A percentile compares a stretch with the other conserved stretches of the same genome.
Conservation (phyloP, 1,140 invertebrate species). For the Sarcophaga peregrina region DNA sequence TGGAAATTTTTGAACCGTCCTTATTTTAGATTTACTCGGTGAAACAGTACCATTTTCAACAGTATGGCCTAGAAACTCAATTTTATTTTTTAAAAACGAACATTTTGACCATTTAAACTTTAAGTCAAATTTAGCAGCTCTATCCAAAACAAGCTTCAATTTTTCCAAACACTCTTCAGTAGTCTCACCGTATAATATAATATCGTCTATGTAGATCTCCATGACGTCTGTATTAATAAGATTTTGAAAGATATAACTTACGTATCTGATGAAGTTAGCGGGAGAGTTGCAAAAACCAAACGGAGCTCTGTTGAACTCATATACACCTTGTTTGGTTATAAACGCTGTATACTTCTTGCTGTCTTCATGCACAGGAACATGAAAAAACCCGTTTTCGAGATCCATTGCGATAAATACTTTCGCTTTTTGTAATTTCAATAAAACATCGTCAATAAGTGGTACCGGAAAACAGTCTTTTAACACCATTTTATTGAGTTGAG, state of each 20-base stretch:
- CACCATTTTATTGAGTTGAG: constrained; percentile 4
- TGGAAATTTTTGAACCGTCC: too few species aligned
- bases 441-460: neutral
- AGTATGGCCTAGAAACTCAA: constrained; percentile 7
- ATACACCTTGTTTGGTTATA: constrained; percentile 37
- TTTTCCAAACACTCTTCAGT: constrained; percentile 39
- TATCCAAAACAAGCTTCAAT: constrained; percentile 30
- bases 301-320: too few species aligned
- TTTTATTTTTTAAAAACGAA: constrained; percentile 45
- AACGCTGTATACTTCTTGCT: constrained; percentile 51
- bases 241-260: constrained; percentile 34
- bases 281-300: constrained; percentile 43
- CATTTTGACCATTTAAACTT: too few species aligned
- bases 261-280: constrained; percentile 30
- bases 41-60: constrained; percentile 45
- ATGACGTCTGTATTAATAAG: constrained; percentile 31
- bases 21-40: constrained; percentile 46
- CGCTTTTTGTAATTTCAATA: too few species aligned
- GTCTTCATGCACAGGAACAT: constrained; percentile 52
- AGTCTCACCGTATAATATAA: constrained; percentile 40
- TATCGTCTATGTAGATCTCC: constrained; percentile 48
- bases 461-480: constrained; percentile 35
- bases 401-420: too few species aligned
- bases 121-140: too few species aligned
- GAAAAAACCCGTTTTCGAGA: constrained; percentile 57